Conservation (phyloP, 2,113 vertebrate genomes). For the Pogonocichla stellata region DNA sequence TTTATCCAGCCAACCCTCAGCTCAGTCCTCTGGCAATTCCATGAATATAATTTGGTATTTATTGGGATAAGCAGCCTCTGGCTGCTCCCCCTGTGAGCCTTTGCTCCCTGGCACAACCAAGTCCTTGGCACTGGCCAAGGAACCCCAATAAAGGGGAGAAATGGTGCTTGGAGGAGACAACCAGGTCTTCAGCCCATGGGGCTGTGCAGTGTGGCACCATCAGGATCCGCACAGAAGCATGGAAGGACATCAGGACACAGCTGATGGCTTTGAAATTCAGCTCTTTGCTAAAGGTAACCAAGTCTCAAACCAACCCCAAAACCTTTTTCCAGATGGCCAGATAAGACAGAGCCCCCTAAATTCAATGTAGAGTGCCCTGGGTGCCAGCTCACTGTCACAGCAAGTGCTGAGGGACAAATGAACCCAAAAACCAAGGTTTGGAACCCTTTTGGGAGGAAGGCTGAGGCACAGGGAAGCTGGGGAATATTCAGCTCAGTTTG, state of each 20-base stretch:
- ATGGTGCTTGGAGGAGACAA: neutral
- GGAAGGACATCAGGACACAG: neutral
- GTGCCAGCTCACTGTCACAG: neutral
- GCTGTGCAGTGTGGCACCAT: neutral
- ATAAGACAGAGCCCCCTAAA: neutral
- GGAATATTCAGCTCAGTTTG: neutral
- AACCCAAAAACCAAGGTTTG: neutral
- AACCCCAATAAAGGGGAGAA: fast-evolving
- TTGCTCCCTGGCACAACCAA: neutral
- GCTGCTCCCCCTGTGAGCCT: neutral
- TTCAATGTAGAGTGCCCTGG: neutral
- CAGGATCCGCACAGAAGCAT: neutral
- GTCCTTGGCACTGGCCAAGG: neutral
- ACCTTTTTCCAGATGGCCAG: neutral
- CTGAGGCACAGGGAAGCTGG: neutral
- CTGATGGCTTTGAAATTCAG: neutral
- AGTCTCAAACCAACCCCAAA: neutral
- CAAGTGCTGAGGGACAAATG: neutral
- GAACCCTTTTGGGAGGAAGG: neutral
- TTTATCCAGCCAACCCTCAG: neutral
- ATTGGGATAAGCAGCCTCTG: neutral
- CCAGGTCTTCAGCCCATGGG: neutral
- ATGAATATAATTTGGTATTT: neutral
- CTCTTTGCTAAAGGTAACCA: neutral
- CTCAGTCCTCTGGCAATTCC: neutral